phyloP scores from a whole-genome alignment of 1,140 invertebrate species.

The Ladona fulva region DNA sequence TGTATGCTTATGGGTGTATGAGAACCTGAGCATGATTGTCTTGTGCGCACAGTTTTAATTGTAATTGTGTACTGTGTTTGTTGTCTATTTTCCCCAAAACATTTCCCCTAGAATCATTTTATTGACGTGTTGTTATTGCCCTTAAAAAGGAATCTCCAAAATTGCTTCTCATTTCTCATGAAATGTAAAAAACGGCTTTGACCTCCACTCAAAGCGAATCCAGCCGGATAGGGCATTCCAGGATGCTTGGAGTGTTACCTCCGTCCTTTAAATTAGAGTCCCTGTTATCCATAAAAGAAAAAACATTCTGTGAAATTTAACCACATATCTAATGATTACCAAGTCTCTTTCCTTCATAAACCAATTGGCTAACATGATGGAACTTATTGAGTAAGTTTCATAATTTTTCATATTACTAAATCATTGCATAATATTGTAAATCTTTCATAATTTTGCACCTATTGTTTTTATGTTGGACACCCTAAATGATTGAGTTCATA shows the following conservation, averaged over 20 bases:
- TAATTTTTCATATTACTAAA: not conserved
- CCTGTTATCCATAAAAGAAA: not conserved
- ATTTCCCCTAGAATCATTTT: not conserved
- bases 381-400: not conserved
- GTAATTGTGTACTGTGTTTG: not conserved
- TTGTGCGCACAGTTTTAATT: constrained; percentile 2
- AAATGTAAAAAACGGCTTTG: not conserved
- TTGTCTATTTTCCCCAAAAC: not conserved
- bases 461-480: too few relatives aligned
- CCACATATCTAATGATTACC: not conserved
- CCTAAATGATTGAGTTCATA: too few relatives aligned
- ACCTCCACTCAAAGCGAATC: not conserved
- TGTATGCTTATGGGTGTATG: not conserved
- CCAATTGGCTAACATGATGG: not conserved
- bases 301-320: not conserved
- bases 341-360: not conserved
- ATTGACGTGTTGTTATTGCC: not conserved
- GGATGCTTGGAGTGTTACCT: not conserved
- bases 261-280: not conserved
- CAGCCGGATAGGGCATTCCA: not conserved
- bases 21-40: not conserved
- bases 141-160: not conserved
- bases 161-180: not conserved
- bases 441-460: not conserved
- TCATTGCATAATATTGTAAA: not conserved